phyloP scores from a whole-genome alignment of 1,140 invertebrate genomes.

The Amphibalanus amphitrite region DNA sequence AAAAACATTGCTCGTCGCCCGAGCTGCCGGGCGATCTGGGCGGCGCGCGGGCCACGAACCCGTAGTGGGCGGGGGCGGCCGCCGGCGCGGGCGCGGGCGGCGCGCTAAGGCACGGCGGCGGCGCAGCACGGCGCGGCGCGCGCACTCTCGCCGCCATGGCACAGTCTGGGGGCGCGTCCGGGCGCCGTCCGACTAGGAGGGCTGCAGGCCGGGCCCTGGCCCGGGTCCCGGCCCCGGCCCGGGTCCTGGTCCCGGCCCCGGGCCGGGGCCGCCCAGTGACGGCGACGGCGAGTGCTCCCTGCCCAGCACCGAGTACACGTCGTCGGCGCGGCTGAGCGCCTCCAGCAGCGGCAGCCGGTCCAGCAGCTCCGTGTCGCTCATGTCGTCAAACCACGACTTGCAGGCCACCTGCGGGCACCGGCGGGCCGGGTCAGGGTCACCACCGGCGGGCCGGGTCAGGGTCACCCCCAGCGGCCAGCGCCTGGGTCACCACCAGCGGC shows the following conservation, averaged over 20 bases:
- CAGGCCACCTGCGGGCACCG: conserved; percentile 62
- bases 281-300: conserved; percentile 31
- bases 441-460: too few species aligned
- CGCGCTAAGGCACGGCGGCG: background rate
- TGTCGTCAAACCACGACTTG: conserved; percentile 94
- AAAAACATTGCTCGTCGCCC: background rate
- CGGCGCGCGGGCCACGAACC: background rate
- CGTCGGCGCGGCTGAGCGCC: conserved; percentile 80
- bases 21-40: too few species aligned
- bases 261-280: too few species aligned
- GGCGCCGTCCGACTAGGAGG: background rate
- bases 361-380: conserved; percentile 81
- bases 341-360: conserved; percentile 93
- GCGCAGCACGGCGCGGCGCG: too few species aligned
- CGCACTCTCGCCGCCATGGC: background rate
- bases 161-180: background rate
- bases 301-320: conserved; percentile 77
- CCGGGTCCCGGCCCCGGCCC: too few species aligned
- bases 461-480: too few species aligned
- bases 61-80: background rate
- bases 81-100: too few species aligned
- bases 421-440: too few species aligned
- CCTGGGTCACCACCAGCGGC: too few species aligned
- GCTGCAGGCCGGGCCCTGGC: too few species aligned
- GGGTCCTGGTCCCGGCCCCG: too few species aligned